A percentile compares a stretch with the other conserved stretches of the same genome.
Evolutionary conservation across 2,888 invertebrate species (phyloP).

Genomic region (Leptinotarsa haldemani): DNA sequence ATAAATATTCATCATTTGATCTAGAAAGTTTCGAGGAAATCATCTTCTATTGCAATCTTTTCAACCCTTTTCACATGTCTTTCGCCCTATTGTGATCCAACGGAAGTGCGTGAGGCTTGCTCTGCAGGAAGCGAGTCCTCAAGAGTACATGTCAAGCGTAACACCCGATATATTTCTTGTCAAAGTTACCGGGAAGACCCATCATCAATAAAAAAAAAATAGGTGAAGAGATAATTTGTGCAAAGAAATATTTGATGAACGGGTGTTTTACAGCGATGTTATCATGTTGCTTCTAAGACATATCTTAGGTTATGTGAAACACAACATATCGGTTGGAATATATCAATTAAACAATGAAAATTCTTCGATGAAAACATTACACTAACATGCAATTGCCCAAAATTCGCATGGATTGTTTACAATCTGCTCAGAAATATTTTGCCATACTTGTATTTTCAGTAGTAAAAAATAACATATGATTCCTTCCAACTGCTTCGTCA

Average conservation of each 20-base stretch:
- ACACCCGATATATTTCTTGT: slow-evolving; percentile 38
- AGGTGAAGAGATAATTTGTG: not conserved
- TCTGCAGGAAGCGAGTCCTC: slow-evolving; percentile 49
- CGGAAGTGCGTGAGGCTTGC: slow-evolving; percentile 50
- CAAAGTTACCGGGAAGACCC: slow-evolving; percentile 1
- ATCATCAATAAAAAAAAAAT: slow-evolving; percentile 8
- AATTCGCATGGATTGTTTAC: too few relatives aligned
- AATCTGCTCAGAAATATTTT: too few relatives aligned
- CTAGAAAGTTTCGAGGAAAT: slow-evolving; percentile 21
- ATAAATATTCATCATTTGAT: slow-evolving; percentile 11
- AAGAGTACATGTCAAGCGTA: slow-evolving; percentile 50
- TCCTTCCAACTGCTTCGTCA: too few relatives aligned
- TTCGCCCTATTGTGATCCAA: slow-evolving; percentile 16
- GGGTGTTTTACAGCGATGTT: not conserved
- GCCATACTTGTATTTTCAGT: too few relatives aligned
- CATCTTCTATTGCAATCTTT: slow-evolving; percentile 9
- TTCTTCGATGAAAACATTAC: too few relatives aligned
- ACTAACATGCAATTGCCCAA: too few relatives aligned
- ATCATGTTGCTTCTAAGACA: not conserved
- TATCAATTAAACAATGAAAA: too few relatives aligned
- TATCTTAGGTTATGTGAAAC: not conserved
- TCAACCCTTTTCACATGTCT: slow-evolving; percentile 26
- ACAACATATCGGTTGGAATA: too few relatives aligned
- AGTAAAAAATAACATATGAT: too few relatives aligned
- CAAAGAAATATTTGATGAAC: not conserved